phyloP scores from a whole-genome alignment of 2,888 invertebrate species.

The Ophion slaviceki region DNA sequence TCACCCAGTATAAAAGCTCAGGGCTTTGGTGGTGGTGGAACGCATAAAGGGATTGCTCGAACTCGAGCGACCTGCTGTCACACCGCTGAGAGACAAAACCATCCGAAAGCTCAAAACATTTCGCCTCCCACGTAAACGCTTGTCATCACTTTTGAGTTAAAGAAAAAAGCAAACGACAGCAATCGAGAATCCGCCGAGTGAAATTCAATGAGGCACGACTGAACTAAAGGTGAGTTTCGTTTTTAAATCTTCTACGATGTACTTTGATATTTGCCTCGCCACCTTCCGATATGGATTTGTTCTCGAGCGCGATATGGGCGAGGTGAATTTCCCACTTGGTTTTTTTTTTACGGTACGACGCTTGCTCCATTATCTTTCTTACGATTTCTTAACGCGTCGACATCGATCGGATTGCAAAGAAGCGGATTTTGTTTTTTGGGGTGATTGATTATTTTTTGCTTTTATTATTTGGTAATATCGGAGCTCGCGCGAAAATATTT shows the following conservation, averaged over 20 bases:
- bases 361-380: background rate
- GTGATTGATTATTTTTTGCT: background rate
- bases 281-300: background rate
- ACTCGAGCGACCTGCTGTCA: constrained; percentile 50
- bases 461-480: background rate
- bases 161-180: background rate
- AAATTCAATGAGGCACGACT: constrained; percentile 63
- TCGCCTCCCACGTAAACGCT: background rate
- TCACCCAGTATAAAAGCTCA: constrained; percentile 76
- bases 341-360: background rate
- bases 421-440: background rate
- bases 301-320: constrained; percentile 9
- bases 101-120: constrained; percentile 8
- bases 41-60: constrained; percentile 69
- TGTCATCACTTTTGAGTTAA: constrained; percentile 2
- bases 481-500: background rate
- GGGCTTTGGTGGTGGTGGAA: constrained; percentile 70
- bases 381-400: background rate
- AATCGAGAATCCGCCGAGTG: background rate
- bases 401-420: background rate
- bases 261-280: background rate
- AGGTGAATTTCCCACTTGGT: constrained; percentile 6
- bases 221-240: constrained; percentile 63
- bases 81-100: constrained; percentile 15
- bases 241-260: background rate